Base-by-base conservation (phyloP, 2,797 vertebrate species). In the Xerus rutilus region DNA sequence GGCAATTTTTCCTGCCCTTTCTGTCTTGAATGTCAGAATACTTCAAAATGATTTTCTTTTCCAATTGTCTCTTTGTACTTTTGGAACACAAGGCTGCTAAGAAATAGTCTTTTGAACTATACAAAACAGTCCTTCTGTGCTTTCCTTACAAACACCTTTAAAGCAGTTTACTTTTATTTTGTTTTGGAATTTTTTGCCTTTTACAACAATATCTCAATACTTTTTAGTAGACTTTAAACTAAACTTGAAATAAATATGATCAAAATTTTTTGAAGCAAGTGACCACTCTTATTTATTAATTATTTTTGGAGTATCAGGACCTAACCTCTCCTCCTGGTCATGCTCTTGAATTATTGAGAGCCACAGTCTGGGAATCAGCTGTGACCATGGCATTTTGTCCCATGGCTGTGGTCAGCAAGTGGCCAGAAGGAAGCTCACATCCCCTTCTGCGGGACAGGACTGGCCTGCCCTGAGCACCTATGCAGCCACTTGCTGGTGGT, bases 401-500 rank as follows among this genome's bases (percentile, higher is more conserved):
- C 30, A 43, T 18, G 20, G 30, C 12, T 10, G 43, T 49, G 21
- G 23, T 39, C 52, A 32, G 23, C 30, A 43, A 73, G 47, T 7
- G 45, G 9, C 2, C 77, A 15, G 76, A 45, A 47, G 7, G 78
- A 35, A 25, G 30, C 18, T 17, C 12, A 21, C 0, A 0, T 5
- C 3, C 21, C 39, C 45, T 47, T 73, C 5, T 89, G 9, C 25
- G 59, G n/a, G 59, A 1, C 25, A 7, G 1, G 1, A n/a, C 35
- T 8, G 0, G 65, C 25, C 9, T 8, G 0, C 70, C 25, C 9
- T 0, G 20, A 64, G 30, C 8, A 7, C 72, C 69, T 13, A 8
- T 8, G 10, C 20, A 17, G 7, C 0, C 1, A 8, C 7, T 11
- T 0, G 0, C 43, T 30, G 6, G 17, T 1, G 7, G 25, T 5